These are phyloP conservation scores for Trissolcus japonicus DNA, from an alignment of 2,888 invertebrate species.

Conservation along the genomic window DNA sequence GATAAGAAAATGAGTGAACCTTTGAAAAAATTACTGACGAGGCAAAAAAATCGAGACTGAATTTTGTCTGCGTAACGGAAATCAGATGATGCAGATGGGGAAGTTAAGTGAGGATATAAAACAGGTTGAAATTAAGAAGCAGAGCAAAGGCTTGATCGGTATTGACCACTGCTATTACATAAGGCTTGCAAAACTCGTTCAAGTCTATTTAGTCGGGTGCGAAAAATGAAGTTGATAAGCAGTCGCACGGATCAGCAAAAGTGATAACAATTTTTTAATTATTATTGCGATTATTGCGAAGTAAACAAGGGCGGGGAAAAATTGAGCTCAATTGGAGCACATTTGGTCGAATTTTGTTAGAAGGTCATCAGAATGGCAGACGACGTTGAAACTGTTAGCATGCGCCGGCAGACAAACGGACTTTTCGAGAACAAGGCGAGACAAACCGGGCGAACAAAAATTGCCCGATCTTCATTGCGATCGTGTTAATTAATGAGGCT, in stretches of 20 bases:
- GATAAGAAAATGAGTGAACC: too few species aligned
- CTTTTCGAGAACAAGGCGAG: constrained; percentile 1
- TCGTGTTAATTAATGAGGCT: constrained; percentile 12
- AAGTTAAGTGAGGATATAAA: constrained; percentile 6
- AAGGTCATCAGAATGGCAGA: constrained; percentile 60
- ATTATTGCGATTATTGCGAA: constrained; percentile 7
- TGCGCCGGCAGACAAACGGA: constrained; percentile 61
- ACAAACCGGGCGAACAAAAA: neutral
- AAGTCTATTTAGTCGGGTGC: constrained; percentile 2
- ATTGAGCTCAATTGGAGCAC: neutral
- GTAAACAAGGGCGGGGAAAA: neutral
- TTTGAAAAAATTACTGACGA: too few species aligned
- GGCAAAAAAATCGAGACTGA: too few species aligned
- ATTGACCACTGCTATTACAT: constrained; percentile 74
- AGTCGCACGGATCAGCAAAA: neutral
- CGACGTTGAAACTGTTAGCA: constrained; percentile 62
- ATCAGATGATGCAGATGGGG: neutral
- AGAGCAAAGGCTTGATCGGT: constrained; percentile 59
- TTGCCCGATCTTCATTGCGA: constrained; percentile 2
- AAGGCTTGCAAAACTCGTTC: constrained; percentile 60
- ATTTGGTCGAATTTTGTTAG: constrained; percentile 19
- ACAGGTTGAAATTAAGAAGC: constrained; percentile 15
- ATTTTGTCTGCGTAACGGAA: neutral
- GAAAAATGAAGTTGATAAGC: constrained; percentile 13
- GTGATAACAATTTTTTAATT: neutral